Evolutionary conservation across 35 echinoderm and acorn worm species (phyloP), one percentile per base, ranked within the genome.

Genomic region (Ophiothrix spiculata): DNA sequence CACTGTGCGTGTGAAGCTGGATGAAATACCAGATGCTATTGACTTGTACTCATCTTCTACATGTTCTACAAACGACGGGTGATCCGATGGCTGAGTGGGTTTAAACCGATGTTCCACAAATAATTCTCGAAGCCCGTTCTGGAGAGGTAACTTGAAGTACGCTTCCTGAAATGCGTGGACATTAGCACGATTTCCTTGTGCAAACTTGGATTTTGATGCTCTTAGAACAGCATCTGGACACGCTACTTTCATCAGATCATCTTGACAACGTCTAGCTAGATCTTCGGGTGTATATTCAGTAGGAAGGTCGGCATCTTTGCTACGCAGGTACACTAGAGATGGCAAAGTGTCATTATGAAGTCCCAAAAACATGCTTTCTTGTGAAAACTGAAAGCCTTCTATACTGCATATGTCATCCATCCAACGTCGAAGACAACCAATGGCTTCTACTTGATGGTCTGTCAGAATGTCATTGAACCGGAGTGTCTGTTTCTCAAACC

Each of bases 401-500:
- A 86, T 32, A 75, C 29, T 31, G 32, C 56, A 86, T 13, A 86
- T 86, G 39, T 77, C 84, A 39, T 86, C 75, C 63, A 77, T 74
- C 84, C 84, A 86, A 19, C 39, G 60, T n/a, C 37, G 84, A 36
- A 86, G 1, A 31, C 56, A 75, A 14, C 38, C 84, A 33, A 86
- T 86, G 0, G 69, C 39, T 25, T 31, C 36, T 23, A 75, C 73
- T 29, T 86, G 84, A n/a, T 75, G 0, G 73, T 86, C 84, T 12
- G 34, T 76, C 1, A 86, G 56, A 31, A 86, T 75, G 33, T 86
- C 84, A 34, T 36, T 76, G 38, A 86, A 86, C 11, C 56, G 63
- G 31, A 86, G 84, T 42, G 84, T 76, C 36, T 86, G 84, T 31
- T 86, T 86, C 31, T 86, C 84, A 86, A 86, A 86, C 35, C 84